phyloP scores from a whole-genome alignment of 2,888 invertebrate genomes.

The Nemoura dubitans region DNA sequence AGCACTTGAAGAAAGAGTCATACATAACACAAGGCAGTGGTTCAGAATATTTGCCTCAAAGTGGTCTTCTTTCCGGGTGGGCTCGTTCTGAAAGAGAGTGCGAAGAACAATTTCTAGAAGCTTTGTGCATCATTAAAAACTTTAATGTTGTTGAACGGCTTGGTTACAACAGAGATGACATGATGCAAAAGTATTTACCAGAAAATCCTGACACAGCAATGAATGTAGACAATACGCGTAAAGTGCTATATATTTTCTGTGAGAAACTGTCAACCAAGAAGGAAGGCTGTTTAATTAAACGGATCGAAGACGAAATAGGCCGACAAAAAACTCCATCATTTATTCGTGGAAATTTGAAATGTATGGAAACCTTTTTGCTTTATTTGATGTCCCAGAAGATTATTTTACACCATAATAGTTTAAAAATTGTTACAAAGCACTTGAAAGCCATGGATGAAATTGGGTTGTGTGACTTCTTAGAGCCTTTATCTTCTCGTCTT shows the following conservation, averaged over 20 bases:
- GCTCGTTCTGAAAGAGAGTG: constrained; percentile 56
- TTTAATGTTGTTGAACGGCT: constrained; percentile 59
- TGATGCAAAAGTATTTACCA: constrained; percentile 58
- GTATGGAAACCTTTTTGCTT: constrained; percentile 57
- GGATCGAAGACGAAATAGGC: constrained; percentile 52
- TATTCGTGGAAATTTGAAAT: constrained; percentile 51
- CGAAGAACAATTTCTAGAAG: constrained; percentile 63
- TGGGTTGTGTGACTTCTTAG: constrained; percentile 31
- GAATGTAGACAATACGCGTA: constrained; percentile 60
- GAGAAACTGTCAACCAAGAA: constrained; percentile 59
- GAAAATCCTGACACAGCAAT: constrained; percentile 57
- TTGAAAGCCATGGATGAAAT: constrained; percentile 43
- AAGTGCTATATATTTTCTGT: constrained; percentile 61
- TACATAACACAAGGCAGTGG: constrained; percentile 37
- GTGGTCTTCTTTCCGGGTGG: constrained; percentile 47
- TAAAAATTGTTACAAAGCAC: constrained; percentile 31
- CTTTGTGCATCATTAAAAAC: constrained; percentile 63
- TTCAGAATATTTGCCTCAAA: not conserved
- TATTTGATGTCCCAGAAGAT: constrained; percentile 55
- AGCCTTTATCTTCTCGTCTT: constrained; percentile 7
- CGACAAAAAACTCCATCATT: constrained; percentile 50
- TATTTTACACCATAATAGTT: constrained; percentile 52
- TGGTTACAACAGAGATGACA: constrained; percentile 56
- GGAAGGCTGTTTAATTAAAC: constrained; percentile 54
- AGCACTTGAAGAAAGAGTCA: constrained; percentile 41